A percentile compares a stretch with the other conserved stretches of the same genome.
Conservation (phyloP, 2,113 vertebrate genomes). For the Suncus etruscus region DNA sequence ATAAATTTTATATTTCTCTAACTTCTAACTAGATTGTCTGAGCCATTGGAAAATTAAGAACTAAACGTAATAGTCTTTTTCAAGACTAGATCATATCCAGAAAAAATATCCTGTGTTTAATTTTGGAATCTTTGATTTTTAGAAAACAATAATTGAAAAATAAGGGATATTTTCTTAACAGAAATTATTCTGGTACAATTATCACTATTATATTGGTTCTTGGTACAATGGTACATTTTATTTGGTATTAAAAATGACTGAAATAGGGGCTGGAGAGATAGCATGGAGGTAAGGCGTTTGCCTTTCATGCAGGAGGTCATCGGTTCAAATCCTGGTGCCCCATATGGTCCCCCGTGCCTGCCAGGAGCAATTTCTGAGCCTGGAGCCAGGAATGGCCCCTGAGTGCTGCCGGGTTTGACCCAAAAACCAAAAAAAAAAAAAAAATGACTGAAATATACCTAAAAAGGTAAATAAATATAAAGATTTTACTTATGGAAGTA, state of each 20-base stretch:
- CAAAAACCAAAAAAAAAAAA: no score
- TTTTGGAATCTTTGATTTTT: constrained; percentile 11
- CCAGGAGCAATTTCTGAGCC: no score
- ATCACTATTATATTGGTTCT: constrained; percentile 8
- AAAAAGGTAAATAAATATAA: background rate
- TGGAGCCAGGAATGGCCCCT: no score
- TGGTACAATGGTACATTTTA: background rate
- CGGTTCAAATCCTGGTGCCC: no score
- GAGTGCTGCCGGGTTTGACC: no score
- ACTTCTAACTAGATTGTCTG: background rate
- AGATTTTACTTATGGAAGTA: constrained; percentile 7
- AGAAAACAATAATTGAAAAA: constrained; percentile 4
- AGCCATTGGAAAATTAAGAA: background rate
- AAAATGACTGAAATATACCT: background rate
- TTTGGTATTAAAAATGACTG: background rate
- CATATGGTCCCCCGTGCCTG: no score
- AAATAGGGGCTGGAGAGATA: no score
- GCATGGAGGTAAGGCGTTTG: no score
- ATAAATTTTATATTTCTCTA: background rate
- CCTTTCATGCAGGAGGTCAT: no score
- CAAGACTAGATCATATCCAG: background rate
- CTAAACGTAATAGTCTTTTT: background rate
- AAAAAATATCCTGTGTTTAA: background rate
- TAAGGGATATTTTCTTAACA: background rate
- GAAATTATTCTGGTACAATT: background rate